Base-by-base conservation (phyloP, 2,113 vertebrate genomes). In the Carassius auratus region DNA sequence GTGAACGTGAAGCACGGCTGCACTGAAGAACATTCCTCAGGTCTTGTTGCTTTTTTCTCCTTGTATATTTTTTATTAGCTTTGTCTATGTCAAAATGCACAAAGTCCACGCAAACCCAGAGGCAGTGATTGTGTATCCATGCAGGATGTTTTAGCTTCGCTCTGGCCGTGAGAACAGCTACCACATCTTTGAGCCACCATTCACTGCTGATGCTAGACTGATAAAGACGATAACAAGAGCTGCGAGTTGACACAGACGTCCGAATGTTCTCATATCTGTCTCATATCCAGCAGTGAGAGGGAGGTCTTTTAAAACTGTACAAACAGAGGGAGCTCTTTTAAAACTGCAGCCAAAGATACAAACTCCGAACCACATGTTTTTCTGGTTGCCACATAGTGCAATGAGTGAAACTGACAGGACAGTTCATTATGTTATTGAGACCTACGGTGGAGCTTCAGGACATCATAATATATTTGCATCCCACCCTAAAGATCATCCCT, bases 1-100 rank as follows among this genome's bases (percentile, higher is more conserved):
- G 62, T 87, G 86, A 88, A 87, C 75, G 87, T 50, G 76, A 84
- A 88, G 50, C 71, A 21, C 81, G 23, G 81, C 73, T 88, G 87
- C 81, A 81, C 76, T 23, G 52, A 71, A 87, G 87, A 88, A 88
- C 85, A 90, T 90, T 90, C 89, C 85, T 80, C 21, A 13, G 52
- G 81, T 76, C 86, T 88, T 83, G 66, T 81, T 76, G 74, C 80
- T 57, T 68, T 77, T 81, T 89, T 84, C 26, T 84, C 15, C 69
- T 74, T 57, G 38, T 55, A 14, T 50, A 26, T 76, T 78, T 59
- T 74, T 73, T 86, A 59, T 86, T 81, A 57, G 52, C 79, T 77
- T 89, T 79, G 75, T 82, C n/a, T 87, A 74, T 84, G 68, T 80
- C 48, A 61, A 81, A 62, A 76, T 7, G 30, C 57, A 50, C 48